A percentile compares a stretch with the other conserved stretches of the same genome.
Conservation (phyloP, 1,140 invertebrate genomes). For the Drosophila eugracilis region DNA sequence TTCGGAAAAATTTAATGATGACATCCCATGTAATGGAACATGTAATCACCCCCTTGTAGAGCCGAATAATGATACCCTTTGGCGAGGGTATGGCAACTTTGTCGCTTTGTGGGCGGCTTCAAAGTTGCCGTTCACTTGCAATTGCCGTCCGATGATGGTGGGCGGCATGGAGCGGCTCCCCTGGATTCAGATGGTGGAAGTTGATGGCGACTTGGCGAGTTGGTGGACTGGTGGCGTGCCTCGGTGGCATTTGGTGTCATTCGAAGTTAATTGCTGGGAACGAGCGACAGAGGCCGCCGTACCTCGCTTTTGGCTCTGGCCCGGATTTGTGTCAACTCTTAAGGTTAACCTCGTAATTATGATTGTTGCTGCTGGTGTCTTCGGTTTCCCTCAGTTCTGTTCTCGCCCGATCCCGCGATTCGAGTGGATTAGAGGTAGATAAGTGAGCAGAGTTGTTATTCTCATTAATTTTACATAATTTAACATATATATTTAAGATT, state of each 20-base stretch:
- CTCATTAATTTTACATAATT: too few species aligned
- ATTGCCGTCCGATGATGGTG: conserved; percentile 64
- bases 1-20: not conserved
- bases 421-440: conserved; percentile 7
- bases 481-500: too few species aligned
- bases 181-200: conserved; percentile 24
- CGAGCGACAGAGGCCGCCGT: conserved; percentile 59
- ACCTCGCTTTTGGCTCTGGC: conserved; percentile 41
- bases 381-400: conserved; percentile 45
- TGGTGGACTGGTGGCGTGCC: conserved; percentile 60
- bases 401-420: conserved; percentile 26
- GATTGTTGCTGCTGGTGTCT: conserved; percentile 62
- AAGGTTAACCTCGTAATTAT: conserved; percentile 83
- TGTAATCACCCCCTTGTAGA: not conserved
- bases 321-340: conserved; percentile 81
- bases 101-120: conserved; percentile 74
- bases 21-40: not conserved
- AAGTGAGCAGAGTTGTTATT: too few species aligned
- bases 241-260: conserved; percentile 81
- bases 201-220: conserved; percentile 22
- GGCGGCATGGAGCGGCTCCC: conserved; percentile 50
- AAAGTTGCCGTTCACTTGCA: conserved; percentile 81
- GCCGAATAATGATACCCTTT: not conserved
- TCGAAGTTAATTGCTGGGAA: conserved; percentile 83
- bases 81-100: conserved; percentile 26